Evolutionary conservation across 2,888 invertebrate species (phyloP).

Genomic region (Tinea trinotella): DNA sequence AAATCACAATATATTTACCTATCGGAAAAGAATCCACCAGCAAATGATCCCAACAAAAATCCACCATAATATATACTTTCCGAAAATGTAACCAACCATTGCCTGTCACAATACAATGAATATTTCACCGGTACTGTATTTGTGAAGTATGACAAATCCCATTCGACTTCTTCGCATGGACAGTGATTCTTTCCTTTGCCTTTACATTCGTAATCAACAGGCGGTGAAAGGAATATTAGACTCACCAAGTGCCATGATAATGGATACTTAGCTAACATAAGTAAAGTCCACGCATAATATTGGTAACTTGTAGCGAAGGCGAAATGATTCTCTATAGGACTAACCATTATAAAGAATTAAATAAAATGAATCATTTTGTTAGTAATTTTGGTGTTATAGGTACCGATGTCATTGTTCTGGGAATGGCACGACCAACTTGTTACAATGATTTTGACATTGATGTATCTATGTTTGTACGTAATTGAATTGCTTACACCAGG

Average conservation of each 20-base stretch:
- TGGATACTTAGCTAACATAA: slow-evolving; percentile 41
- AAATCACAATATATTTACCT: slow-evolving; percentile 35
- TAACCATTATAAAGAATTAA: slow-evolving; percentile 22
- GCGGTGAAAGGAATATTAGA: slow-evolving; percentile 46
- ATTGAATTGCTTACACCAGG: neutral
- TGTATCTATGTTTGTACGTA: too few species aligned
- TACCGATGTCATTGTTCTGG: neutral
- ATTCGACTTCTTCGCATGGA: slow-evolving; percentile 40
- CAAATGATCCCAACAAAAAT: slow-evolving; percentile 40
- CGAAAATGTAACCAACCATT: slow-evolving; percentile 44
- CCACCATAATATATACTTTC: slow-evolving; percentile 44
- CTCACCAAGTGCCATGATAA: slow-evolving; percentile 48
- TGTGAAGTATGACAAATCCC: slow-evolving; percentile 42
- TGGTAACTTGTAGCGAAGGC: slow-evolving; percentile 38
- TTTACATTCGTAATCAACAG: slow-evolving; percentile 39
- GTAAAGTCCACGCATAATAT: slow-evolving; percentile 35
- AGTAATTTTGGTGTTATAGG: too few species aligned
- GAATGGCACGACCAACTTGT: neutral
- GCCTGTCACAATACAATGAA: slow-evolving; percentile 34
- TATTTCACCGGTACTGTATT: slow-evolving; percentile 50
- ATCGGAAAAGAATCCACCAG: slow-evolving; percentile 48
- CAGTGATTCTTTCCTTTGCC: slow-evolving; percentile 30
- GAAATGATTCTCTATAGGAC: slow-evolving; percentile 47
- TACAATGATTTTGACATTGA: neutral
- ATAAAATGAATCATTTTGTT: too few species aligned